Conservation (phyloP, 1,140 invertebrate species). For the Delia radicum region DNA sequence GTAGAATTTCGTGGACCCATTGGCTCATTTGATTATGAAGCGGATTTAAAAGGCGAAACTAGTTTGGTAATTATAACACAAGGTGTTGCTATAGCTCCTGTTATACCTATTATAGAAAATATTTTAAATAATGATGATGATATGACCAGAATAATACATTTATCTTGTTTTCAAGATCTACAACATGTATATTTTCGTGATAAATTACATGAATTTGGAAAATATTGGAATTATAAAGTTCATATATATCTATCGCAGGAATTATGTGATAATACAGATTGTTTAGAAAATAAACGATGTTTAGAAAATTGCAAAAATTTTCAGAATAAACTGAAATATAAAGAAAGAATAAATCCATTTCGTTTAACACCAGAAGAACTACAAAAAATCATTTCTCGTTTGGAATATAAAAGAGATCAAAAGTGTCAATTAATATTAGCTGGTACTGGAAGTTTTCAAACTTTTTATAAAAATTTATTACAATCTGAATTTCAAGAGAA, state of each 20-base stretch:
- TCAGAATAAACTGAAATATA: conserved; percentile 34
- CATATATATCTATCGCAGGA: conserved; percentile 40
- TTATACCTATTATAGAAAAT: conserved; percentile 37
- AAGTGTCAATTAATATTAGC: neutral
- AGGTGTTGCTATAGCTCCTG: conserved; percentile 50
- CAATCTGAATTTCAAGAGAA: neutral
- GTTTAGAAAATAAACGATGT: neutral
- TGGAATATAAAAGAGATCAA: neutral
- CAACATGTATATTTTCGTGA: conserved; percentile 44
- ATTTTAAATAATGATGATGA: conserved; percentile 51
- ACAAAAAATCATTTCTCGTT: neutral
- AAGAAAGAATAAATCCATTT: conserved; percentile 29
- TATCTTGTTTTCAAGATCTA: conserved; percentile 42
- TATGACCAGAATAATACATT: conserved; percentile 40
- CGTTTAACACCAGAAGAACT: conserved; percentile 30
- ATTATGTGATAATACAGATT: neutral
- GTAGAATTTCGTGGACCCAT: conserved; percentile 49
- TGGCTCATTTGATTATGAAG: conserved; percentile 35
- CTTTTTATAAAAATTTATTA: neutral
- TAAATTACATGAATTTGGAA: conserved; percentile 36
- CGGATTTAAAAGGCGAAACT: conserved; percentile 21
- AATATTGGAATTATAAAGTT: conserved; percentile 48
- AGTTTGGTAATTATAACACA: conserved; percentile 40
- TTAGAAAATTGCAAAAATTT: conserved; percentile 28
- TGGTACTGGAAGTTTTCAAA: conserved; percentile 10